phyloP scores from a whole-genome alignment of 2,113 vertebrate genomes.

The Emydura subglobosa region DNA sequence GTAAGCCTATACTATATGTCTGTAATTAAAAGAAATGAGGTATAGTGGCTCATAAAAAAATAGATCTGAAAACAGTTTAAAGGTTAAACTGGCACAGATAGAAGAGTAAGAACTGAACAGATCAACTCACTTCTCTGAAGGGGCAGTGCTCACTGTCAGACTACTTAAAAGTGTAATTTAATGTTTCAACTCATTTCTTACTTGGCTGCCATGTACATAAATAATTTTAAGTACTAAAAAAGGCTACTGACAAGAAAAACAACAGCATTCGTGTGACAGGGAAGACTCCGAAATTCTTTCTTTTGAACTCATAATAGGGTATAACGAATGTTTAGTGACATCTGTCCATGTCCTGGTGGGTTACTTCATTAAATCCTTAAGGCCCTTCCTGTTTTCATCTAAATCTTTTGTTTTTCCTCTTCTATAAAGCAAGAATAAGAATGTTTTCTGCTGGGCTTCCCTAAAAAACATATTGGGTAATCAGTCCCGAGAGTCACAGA shows the following conservation, averaged over 20 bases:
- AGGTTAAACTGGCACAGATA: background rate
- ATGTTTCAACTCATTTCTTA: background rate
- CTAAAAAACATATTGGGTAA: background rate
- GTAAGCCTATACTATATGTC: slow-evolving; percentile 33
- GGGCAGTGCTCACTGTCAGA: background rate
- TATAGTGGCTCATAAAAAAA: slow-evolving; percentile 14
- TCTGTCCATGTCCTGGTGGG: background rate
- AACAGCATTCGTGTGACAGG: background rate
- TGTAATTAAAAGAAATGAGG: slow-evolving; percentile 40
- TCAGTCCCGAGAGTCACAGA: background rate
- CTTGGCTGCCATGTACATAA: background rate
- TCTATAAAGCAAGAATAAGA: slow-evolving; percentile 20
- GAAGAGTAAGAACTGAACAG: background rate
- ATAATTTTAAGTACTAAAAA: slow-evolving; percentile 18
- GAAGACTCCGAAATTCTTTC: slow-evolving; percentile 38
- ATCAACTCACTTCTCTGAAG: background rate
- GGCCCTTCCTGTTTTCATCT: slow-evolving; percentile 9
- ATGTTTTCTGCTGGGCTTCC: background rate
- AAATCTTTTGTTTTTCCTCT: slow-evolving; percentile 42
- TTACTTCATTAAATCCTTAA: slow-evolving; percentile 22
- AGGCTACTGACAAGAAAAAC: slow-evolving; percentile 13
- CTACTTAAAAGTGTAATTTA: background rate
- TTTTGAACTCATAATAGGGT: background rate
- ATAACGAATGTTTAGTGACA: slow-evolving; percentile 17
- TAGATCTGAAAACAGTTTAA: slow-evolving; percentile 52